A percentile compares a stretch with the other conserved stretches of the same genome.
Evolutionary conservation across 2,888 invertebrate genomes (phyloP).

Genomic region (Yponomeuta malinellus): DNA sequence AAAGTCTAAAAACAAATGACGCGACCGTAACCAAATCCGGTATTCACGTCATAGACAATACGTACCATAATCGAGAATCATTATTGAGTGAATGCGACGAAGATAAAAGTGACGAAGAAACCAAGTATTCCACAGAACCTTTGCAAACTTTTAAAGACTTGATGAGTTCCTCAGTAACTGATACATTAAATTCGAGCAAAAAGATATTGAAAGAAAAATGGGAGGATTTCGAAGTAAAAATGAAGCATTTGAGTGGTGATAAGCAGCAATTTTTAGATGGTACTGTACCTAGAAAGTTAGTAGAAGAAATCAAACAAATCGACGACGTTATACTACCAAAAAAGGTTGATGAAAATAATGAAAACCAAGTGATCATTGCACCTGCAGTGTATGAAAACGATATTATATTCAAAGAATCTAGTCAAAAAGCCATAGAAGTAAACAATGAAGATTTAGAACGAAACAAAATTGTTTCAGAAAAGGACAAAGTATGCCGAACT

Average conservation of each 20-base stretch:
- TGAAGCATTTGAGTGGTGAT: constrained; percentile 57
- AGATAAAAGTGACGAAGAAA: constrained; percentile 39
- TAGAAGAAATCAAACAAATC: neutral
- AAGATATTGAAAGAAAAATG: constrained; percentile 74
- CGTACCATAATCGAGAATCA: constrained; percentile 51
- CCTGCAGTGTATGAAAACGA: constrained; percentile 25
- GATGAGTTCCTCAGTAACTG: constrained; percentile 65
- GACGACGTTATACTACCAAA: neutral
- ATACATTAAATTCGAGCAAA: constrained; percentile 69
- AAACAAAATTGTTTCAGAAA: constrained; percentile 17
- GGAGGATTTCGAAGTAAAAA: constrained; percentile 68
- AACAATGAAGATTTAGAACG: constrained; percentile 48
- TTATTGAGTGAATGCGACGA: constrained; percentile 40
- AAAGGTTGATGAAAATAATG: neutral
- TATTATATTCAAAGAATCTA: constrained; percentile 66
- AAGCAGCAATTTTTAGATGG: constrained; percentile 34
- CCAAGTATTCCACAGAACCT: constrained; percentile 59
- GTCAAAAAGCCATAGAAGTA: constrained; percentile 59
- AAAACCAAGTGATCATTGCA: constrained; percentile 8
- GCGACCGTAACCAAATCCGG: constrained; percentile 71
- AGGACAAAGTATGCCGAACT: constrained; percentile 49
- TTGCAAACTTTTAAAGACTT: constrained; percentile 71
- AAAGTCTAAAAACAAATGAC: constrained; percentile 50
- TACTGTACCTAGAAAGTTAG: constrained; percentile 26
- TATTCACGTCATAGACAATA: constrained; percentile 73